Percentiles rank a stretch among this genome's conserved stretches.
Evolutionary conservation across 1,140 invertebrate genomes (phyloP).

Genomic region (Drosophila pallidifrons): DNA sequence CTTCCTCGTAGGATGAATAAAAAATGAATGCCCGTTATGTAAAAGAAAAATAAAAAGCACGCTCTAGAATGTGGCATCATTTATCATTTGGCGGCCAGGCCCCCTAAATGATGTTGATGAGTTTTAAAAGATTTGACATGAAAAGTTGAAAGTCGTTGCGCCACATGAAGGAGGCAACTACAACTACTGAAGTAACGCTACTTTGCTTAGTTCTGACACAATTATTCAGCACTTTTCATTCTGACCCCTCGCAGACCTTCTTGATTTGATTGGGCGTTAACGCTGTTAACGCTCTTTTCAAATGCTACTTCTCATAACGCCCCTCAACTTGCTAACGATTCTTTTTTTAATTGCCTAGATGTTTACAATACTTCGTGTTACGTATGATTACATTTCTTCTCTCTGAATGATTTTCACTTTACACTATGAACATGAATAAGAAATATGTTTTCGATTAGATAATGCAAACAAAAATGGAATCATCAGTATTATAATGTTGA

Average conservation of each 20-base stretch:
- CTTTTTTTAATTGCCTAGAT: slow-evolving; percentile 12
- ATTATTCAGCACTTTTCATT: slow-evolving; percentile 30
- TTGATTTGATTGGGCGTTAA: slow-evolving; percentile 21
- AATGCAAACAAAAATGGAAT: too few species aligned
- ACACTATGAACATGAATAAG: too few species aligned
- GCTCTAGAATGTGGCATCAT: slow-evolving; percentile 29
- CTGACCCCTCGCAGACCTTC: not conserved
- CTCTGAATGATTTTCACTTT: too few species aligned
- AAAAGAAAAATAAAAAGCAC: slow-evolving; percentile 2
- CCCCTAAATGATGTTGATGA: slow-evolving; percentile 43
- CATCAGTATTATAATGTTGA: too few species aligned
- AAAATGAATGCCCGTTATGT: slow-evolving; percentile 27
- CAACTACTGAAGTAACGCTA: slow-evolving; percentile 11
- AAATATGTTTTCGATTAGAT: too few species aligned
- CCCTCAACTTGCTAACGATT: slow-evolving; percentile 12
- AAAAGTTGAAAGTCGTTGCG: slow-evolving; percentile 40
- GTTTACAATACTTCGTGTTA: too few species aligned
- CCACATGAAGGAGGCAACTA: not conserved
- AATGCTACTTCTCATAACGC: slow-evolving; percentile 17
- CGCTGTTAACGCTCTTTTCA: slow-evolving; percentile 29
- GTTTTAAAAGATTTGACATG: slow-evolving; percentile 53
- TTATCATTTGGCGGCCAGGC: slow-evolving; percentile 30
- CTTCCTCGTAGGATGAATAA: slow-evolving; percentile 19
- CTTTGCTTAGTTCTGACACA: slow-evolving; percentile 11
- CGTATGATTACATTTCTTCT: too few species aligned